phyloP scores from a whole-genome alignment of 2,888 invertebrate species.

The Ectemnius cavifrons region DNA sequence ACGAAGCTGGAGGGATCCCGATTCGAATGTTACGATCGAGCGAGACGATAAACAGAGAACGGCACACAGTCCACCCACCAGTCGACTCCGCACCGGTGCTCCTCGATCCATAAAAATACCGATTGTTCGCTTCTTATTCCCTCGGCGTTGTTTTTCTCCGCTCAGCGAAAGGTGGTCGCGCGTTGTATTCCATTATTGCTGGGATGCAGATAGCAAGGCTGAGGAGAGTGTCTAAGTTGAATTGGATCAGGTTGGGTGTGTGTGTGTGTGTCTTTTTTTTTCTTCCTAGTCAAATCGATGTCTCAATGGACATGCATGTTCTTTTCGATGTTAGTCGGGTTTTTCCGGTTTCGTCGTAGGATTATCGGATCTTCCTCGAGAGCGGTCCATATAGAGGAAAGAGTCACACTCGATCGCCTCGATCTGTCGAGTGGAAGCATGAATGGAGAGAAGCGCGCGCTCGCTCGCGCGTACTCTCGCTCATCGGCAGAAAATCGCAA shows the following conservation, averaged over 20 bases:
- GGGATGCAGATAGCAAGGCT: too few species aligned
- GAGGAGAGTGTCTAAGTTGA: too few species aligned
- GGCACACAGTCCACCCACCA: conserved; percentile 27
- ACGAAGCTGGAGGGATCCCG: conserved; percentile 15
- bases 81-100: conserved; percentile 9
- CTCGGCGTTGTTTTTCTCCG: conserved; percentile 19
- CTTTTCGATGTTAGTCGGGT: conserved; percentile 53
- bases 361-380: conserved; percentile 56
- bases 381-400: conserved; percentile 65
- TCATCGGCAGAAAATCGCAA: conserved; percentile 37
- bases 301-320: conserved; percentile 9
- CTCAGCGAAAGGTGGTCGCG: conserved; percentile 12
- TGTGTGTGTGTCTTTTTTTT: conserved; percentile 7
- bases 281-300: conserved; percentile 40
- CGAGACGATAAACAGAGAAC: conserved; percentile 38
- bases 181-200: background rate
- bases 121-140: conserved; percentile 35
- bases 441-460: conserved; percentile 64
- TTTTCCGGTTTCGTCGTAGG: conserved; percentile 61
- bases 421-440: conserved; percentile 52
- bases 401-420: background rate
- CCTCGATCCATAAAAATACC: conserved; percentile 43
- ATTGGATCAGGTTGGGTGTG: background rate
- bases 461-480: conserved; percentile 40
- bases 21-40: conserved; percentile 34